Evolutionary conservation across 2,888 invertebrate genomes (phyloP).

Genomic region (Endomychus coccineus): DNA sequence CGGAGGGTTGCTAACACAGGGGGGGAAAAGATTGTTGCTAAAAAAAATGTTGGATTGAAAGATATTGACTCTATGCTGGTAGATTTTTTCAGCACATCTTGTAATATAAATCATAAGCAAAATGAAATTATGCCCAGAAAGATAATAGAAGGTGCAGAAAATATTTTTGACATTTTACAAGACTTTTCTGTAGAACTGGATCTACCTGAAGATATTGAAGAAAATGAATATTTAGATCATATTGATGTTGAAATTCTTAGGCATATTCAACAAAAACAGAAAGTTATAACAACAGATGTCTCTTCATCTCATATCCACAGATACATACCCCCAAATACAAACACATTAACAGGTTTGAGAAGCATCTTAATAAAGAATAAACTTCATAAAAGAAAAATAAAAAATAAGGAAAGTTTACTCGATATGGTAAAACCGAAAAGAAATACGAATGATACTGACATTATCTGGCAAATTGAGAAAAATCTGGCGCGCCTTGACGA

Average conservation of each 20-base stretch:
- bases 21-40: constrained; percentile 2
- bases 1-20: not conserved
- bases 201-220: constrained; percentile 24
- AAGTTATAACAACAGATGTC: not conserved
- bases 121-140: constrained; percentile 8
- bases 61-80: constrained; percentile 25
- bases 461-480: constrained; percentile 1
- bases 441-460: constrained; percentile 2
- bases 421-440: not conserved
- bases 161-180: constrained; percentile 20
- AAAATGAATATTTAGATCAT: constrained; percentile 21
- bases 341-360: constrained; percentile 25
- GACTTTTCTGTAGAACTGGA: constrained; percentile 23
- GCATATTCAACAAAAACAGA: constrained; percentile 9
- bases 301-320: constrained; percentile 5
- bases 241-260: constrained; percentile 26
- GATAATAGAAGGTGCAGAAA: constrained; percentile 18
- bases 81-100: constrained; percentile 25
- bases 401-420: constrained; percentile 3
- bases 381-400: constrained; percentile 13
- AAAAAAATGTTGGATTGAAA: constrained; percentile 2
- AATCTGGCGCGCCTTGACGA: constrained; percentile 1
- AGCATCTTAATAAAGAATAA: constrained; percentile 24
- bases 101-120: constrained; percentile 10
- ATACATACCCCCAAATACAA: constrained; percentile 26